Conservation (phyloP, 2,113 vertebrate species). For the Aldabrachelys gigantea region DNA sequence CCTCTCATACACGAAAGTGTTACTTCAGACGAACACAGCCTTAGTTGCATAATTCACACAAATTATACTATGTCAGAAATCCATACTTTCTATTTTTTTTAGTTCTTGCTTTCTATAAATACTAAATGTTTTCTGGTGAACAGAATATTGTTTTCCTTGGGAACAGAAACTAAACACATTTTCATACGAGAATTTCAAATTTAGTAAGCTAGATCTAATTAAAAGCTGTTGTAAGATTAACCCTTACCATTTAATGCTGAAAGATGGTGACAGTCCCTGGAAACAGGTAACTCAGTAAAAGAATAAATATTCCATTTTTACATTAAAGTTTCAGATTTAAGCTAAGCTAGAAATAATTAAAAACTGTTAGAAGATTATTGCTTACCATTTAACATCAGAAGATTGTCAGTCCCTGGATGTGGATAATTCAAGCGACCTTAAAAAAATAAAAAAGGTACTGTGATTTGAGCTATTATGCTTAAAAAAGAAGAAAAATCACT, state of each 20-base stretch:
- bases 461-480: slow-evolving; percentile 31
- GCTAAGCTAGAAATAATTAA: slow-evolving; percentile 65
- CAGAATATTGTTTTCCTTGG: background rate
- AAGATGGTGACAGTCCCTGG: slow-evolving; percentile 47
- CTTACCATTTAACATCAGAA: slow-evolving; percentile 99
- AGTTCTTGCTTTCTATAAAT: slow-evolving; percentile 7
- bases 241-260: slow-evolving; percentile 41
- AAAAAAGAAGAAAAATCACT: slow-evolving; percentile 24
- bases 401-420: slow-evolving; percentile 94
- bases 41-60: background rate
- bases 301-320: slow-evolving; percentile 39
- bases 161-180: slow-evolving; percentile 28
- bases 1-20: background rate
- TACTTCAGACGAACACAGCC: background rate
- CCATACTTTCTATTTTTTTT: slow-evolving; percentile 9
- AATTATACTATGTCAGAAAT: background rate
- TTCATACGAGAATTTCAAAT: background rate
- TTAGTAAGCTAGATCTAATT: slow-evolving; percentile 55
- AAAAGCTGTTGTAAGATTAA: slow-evolving; percentile 63
- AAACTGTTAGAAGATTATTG: slow-evolving; percentile 70
- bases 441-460: slow-evolving; percentile 54
- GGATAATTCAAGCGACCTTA: slow-evolving; percentile 95
- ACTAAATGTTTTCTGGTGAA: background rate
- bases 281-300: slow-evolving; percentile 50
- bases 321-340: slow-evolving; percentile 49